Conservation (phyloP, 2,113 vertebrate genomes). For the Cephalopholis sonnerati region DNA sequence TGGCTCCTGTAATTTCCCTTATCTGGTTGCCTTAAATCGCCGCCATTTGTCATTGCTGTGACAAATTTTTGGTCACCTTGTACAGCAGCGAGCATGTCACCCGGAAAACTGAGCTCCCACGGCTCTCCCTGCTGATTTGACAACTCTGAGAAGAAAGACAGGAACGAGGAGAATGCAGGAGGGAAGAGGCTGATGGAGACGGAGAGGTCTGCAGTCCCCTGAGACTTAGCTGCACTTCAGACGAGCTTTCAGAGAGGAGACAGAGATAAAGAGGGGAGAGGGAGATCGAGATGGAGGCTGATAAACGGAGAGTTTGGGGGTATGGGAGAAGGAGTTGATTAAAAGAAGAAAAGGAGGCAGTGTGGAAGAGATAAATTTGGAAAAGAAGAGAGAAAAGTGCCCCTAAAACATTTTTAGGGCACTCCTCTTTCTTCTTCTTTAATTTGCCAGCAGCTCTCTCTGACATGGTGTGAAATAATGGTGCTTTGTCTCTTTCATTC, state of each 20-base stretch:
- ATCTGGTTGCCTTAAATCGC: conserved; percentile 10
- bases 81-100: not conserved
- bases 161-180: conserved; percentile 12
- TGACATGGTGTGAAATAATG: conserved; percentile 81
- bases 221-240: conserved; percentile 57
- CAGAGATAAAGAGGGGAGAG: conserved; percentile 53
- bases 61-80: conserved; percentile 8
- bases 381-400: conserved; percentile 34
- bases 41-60: conserved; percentile 8
- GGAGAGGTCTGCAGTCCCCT: conserved; percentile 58
- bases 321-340: conserved; percentile 62
- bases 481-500: conserved; percentile 63
- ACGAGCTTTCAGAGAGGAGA: conserved; percentile 52
- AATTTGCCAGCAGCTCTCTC: conserved; percentile 77
- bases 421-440: conserved; percentile 67
- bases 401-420: conserved; percentile 67
- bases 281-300: conserved; percentile 44
- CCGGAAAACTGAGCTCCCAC: conserved; percentile 2
- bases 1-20: conserved; percentile 15
- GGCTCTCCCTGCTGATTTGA: conserved; percentile 46
- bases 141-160: conserved; percentile 48
- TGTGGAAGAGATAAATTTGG: conserved; percentile 59
- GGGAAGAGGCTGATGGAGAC: conserved; percentile 55
- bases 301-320: conserved; percentile 58
- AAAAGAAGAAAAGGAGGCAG: conserved; percentile 59